Evolutionary conservation across 64 coral and sea anemone species (phyloP).

Genomic region (Pocillopora damicornis): DNA sequence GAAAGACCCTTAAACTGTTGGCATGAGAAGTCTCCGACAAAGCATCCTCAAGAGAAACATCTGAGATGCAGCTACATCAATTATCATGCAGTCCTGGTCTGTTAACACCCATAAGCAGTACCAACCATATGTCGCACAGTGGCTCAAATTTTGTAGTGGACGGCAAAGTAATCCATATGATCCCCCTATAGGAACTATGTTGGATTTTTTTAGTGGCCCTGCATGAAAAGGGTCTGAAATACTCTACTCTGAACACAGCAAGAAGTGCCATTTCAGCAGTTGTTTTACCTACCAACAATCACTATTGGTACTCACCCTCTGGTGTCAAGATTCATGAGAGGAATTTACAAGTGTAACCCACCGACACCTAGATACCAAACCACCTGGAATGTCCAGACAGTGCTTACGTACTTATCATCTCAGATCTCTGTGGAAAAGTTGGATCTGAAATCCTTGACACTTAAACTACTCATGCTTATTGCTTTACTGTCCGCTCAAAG

Average conservation of each 20-base stretch:
- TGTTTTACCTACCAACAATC: not conserved
- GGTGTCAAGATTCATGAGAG: conserved; percentile 10
- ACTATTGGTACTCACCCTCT: conserved; percentile 3
- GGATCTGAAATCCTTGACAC: not conserved
- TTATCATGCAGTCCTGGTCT: conserved; percentile 29
- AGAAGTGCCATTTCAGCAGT: conserved; percentile 7
- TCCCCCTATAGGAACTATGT: conserved; percentile 26
- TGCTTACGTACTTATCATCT: conserved; percentile 4
- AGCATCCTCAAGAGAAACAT: conserved; percentile 9
- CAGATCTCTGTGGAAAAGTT: not conserved
- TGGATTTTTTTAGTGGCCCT: conserved; percentile 19
- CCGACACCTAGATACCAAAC: not conserved
- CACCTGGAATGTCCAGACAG: not conserved
- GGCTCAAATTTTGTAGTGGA: conserved; percentile 23
- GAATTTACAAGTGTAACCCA: conserved; percentile 17
- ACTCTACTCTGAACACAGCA: not conserved
- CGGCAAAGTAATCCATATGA: conserved; percentile 39
- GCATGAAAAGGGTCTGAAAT: conserved; percentile 12
- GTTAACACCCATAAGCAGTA: conserved; percentile 10
- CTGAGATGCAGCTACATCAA: not conserved
- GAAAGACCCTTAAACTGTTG: conserved; percentile 26
- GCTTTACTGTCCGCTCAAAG: conserved; percentile 45
- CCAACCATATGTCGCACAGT: conserved; percentile 17
- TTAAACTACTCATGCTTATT: conserved; percentile 34
- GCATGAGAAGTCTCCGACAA: conserved; percentile 30